Conservation (phyloP, 2,113 vertebrate species). For the Hassar affinis region DNA sequence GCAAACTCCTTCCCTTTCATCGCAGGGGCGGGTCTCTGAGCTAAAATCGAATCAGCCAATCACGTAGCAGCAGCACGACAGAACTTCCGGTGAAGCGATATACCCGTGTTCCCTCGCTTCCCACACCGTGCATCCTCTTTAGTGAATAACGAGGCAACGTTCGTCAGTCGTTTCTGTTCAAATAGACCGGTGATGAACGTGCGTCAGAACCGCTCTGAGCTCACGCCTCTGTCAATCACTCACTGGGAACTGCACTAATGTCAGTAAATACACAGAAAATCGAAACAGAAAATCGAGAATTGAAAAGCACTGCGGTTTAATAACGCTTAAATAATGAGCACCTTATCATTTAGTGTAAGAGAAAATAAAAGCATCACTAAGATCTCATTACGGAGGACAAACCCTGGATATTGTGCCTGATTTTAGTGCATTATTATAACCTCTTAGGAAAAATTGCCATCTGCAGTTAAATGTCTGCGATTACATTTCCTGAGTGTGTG, state of each 20-base stretch:
- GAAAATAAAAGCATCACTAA: no score
- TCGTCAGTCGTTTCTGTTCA: no score
- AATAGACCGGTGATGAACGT: no score
- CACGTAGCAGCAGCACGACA: no score
- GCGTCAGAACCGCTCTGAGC: no score
- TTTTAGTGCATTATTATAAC: conserved; percentile 20
- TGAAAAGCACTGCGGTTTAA: background rate
- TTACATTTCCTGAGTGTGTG: conserved; percentile 23
- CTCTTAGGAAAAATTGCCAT: conserved; percentile 1
- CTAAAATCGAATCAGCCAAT: no score
- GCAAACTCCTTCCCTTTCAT: no score
- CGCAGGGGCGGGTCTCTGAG: no score
- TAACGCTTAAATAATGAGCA: background rate
- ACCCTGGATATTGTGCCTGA: background rate
- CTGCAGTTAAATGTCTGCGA: conserved; percentile 26
- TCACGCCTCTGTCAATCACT: background rate
- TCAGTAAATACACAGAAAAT: background rate
- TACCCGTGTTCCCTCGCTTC: no score
- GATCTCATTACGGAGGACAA: background rate
- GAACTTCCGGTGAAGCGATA: no score
- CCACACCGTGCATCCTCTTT: no score
- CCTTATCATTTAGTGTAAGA: background rate
- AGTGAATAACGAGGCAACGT: no score
- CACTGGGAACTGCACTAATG: background rate
- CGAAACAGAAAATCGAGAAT: background rate